Evolutionary conservation across 2,888 invertebrate genomes (phyloP), one percentile per base, ranked within the genome.

Genomic region (Tuta absoluta): DNA sequence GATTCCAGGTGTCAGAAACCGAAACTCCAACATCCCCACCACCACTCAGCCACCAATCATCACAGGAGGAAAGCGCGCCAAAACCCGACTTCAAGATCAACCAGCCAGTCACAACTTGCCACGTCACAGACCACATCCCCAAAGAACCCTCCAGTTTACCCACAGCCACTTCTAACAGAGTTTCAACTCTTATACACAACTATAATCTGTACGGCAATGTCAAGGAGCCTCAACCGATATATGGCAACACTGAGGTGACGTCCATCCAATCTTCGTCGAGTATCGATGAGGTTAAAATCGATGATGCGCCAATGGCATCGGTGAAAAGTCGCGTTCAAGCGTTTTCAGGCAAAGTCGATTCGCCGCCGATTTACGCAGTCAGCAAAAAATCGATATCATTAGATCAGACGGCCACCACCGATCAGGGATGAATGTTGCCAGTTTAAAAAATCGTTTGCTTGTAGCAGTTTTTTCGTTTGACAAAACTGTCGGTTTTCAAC

Each of bases 21-120:
- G 79, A 79, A 65, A 80, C 79, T 76, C 72, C 70, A 63, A 68
- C 68, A 0, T 68, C 66, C 61, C 70, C 67, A 0, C 68, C 75
- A 0, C 71, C 72, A 62, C 72, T 69, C 66, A 82, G 79, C 76
- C 78, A 77, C 66, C 84, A 86, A 63, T 79, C 83, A 0, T 82
- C 88, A 2, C 83, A 82, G 67, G 87, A 87, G 1, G 89, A 86
- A 0, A 85, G 88, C 2, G 68, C 0, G 72, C 76, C 0, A 0
- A 87, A 84, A 69, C 88, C 90, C 0, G 91, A 92, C 76, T 92
- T 92, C 73, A 89, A 87, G 71, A 79, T 92, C 68, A 90, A 92
- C 78, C 91, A 91, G 67, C 91, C 92, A 0, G 92, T 92, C n/a
- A 91, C 91, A 0, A 82, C 87, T 7, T 77, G 80, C 41, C 80